Evolutionary conservation across 1,140 invertebrate species (phyloP).

Genomic region (Epicauta chinensis): DNA sequence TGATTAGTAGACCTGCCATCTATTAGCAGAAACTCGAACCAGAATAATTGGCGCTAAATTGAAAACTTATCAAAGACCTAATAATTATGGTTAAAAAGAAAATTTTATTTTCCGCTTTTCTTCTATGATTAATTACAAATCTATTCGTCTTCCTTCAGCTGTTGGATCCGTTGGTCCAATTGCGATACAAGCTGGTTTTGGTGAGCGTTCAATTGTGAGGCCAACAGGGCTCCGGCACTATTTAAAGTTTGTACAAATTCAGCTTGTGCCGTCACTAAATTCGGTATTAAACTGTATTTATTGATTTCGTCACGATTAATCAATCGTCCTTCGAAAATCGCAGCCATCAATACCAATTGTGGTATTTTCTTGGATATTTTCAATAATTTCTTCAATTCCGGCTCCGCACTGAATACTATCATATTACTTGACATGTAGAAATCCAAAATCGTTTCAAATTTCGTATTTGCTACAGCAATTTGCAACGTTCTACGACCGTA

Average conservation of each 20-base stretch:
- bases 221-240: slow-evolving; percentile 54
- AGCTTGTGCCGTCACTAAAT: slow-evolving; percentile 52
- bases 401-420: slow-evolving; percentile 58
- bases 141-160: slow-evolving; percentile 28
- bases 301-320: slow-evolving; percentile 59
- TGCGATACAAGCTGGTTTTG: slow-evolving; percentile 58
- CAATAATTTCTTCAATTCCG: slow-evolving; percentile 49
- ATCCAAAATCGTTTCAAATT: slow-evolving; percentile 52
- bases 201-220: slow-evolving; percentile 59
- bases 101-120: too few species aligned
- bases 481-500: slow-evolving; percentile 54
- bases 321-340: slow-evolving; percentile 59
- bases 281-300: slow-evolving; percentile 55
- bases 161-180: slow-evolving; percentile 32
- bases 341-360: slow-evolving; percentile 57
- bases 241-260: slow-evolving; percentile 59
- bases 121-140: not conserved
- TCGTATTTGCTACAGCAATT: slow-evolving; percentile 53
- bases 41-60: too few species aligned
- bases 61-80: too few species aligned
- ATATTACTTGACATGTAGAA: slow-evolving; percentile 53
- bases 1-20: too few species aligned
- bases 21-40: too few species aligned
- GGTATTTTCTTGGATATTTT: slow-evolving; percentile 56
- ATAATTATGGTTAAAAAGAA: too few species aligned